Evolutionary conservation across 2,113 vertebrate genomes (phyloP).

Genomic region (Campylomormyrus tamandua): DNA sequence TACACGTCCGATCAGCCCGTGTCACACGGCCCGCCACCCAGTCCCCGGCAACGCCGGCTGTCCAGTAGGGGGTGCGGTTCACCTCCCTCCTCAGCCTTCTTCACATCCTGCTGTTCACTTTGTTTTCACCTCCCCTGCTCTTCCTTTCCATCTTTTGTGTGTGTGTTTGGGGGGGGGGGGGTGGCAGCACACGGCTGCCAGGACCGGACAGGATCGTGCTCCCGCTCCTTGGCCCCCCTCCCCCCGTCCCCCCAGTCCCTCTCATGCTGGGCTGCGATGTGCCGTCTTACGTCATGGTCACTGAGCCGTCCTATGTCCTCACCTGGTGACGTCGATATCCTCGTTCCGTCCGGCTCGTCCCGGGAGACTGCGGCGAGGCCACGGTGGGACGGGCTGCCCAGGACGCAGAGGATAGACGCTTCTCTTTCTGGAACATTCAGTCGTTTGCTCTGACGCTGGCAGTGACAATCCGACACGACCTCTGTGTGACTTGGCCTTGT

Average conservation of each 20-base stretch:
- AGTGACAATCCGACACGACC: neutral
- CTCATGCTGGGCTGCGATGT: neutral
- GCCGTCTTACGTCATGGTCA: neutral
- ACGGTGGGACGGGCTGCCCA: neutral
- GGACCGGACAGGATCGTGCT: neutral
- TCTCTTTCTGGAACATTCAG: neutral
- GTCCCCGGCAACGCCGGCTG: neutral
- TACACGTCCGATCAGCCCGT: slow-evolving; percentile 31
- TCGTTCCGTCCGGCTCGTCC: neutral
- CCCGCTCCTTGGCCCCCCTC: neutral
- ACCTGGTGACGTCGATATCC: neutral
- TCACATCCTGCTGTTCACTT: slow-evolving; percentile 25
- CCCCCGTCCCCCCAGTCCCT: neutral
- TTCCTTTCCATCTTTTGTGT: neutral
- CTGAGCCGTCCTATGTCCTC: neutral
- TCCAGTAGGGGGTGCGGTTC: slow-evolving; percentile 9
- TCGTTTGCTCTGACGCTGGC: neutral
- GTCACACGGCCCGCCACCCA: slow-evolving; percentile 23
- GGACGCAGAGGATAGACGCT: neutral
- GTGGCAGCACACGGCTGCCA: neutral
- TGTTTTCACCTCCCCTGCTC: neutral
- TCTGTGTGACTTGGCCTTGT: neutral
- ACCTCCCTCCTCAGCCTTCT: slow-evolving; percentile 22
- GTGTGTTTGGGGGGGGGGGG: no score
- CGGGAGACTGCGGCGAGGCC: neutral